Percentiles rank a stretch among this genome's conserved stretches.
Evolutionary conservation across 2,797 vertebrate genomes (phyloP).

Genomic region (Cossypha heuglini): DNA sequence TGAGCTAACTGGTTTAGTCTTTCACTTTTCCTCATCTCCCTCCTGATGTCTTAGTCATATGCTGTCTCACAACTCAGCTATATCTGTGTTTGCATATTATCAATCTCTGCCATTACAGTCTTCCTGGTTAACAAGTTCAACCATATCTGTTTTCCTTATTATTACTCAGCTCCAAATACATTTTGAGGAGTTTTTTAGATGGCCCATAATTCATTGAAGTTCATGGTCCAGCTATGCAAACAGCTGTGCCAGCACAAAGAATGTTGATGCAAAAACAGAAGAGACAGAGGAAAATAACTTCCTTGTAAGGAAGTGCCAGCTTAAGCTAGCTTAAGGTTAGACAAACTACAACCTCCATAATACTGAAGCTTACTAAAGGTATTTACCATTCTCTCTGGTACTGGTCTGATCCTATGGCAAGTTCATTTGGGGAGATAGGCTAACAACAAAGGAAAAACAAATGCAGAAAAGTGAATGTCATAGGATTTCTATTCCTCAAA

Average conservation of each 20-base stretch:
- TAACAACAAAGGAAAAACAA: not conserved
- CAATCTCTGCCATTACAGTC: not conserved
- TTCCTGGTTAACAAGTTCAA: not conserved
- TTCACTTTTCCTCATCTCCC: not conserved
- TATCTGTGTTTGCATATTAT: not conserved
- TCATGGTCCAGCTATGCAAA: not conserved
- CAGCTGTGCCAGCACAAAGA: not conserved
- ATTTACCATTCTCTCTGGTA: not conserved
- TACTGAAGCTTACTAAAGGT: not conserved
- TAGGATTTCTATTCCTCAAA: not conserved
- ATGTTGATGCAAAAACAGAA: not conserved
- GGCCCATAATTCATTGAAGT: not conserved
- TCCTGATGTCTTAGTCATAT: not conserved
- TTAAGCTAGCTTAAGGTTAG: not conserved
- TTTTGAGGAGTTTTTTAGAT: not conserved
- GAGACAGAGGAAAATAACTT: not conserved
- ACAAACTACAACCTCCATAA: not conserved
- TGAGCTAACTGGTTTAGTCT: not conserved
- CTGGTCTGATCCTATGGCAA: not conserved
- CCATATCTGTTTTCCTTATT: not conserved
- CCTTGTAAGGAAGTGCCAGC: not conserved
- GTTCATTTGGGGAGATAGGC: not conserved
- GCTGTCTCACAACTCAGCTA: not conserved
- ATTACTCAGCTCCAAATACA: not conserved
- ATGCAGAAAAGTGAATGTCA: not conserved